Base-by-base conservation (phyloP, 2,888 invertebrate genomes). In the Tetropium fuscum region DNA sequence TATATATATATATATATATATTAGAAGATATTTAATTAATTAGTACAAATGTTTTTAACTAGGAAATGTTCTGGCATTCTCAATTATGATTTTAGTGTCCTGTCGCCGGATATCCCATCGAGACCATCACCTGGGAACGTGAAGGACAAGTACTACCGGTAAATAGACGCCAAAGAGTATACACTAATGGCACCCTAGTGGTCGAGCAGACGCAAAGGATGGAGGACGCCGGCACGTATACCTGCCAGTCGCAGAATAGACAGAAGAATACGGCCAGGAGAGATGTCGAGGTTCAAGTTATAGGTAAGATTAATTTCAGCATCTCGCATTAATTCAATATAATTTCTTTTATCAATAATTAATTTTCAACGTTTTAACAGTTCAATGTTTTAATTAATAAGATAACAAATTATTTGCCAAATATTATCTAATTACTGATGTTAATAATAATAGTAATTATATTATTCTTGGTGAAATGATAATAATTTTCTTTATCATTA, bases 181-280 rank as follows among this genome's bases (percentile, higher is more conserved):
- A 93, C 72, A 86, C 90, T 19, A 94, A 95, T 78, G 95, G 95
- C 27, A 94, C 94, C 6, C 83, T 97, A 66, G 88, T 92, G 56
- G 91, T 97, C 58, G 91, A 92, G 77, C 92, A 92, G 77, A 91
- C 95, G 44, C 94, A 94, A 80, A 87, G 93, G 48, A 87, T 87
- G 43, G 92, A 92, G 74, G 95, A 96, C 80, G 93, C 92, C 6
- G 95, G 95, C 49, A 91, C 92, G 7, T 96, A 96, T 83, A 94
- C 93, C 43, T 97, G 96, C 80, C 92, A 92, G 74, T 96, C 95
- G 0, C 88, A 90, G 64, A 95, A 94, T 81, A 86, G 92, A 66
- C 93, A 93, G 77, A 89, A 91, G 60, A 90, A 92, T 75, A 89
- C 90, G 1, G 91, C 93, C 15, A 86, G 93, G 63, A 83, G 90